Conservation (phyloP, 2,113 vertebrate genomes). For the Castor canadensis region DNA sequence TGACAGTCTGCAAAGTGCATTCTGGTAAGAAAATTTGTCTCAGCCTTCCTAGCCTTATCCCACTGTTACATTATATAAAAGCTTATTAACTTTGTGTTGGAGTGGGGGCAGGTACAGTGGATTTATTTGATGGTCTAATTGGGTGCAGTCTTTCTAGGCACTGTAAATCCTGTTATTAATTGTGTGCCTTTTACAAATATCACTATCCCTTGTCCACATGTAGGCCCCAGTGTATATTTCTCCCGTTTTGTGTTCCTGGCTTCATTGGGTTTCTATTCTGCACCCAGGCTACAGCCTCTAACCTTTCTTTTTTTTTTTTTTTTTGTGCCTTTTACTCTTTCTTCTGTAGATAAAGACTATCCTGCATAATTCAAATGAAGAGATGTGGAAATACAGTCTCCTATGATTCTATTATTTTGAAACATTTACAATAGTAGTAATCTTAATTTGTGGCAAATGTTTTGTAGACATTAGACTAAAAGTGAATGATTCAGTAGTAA, state of each 20-base stretch:
- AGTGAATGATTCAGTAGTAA: background rate
- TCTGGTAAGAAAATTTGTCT: background rate
- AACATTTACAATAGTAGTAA: background rate
- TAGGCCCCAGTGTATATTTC: accelerated
- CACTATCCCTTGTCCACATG: accelerated
- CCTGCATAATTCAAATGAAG: background rate
- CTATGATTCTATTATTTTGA: background rate
- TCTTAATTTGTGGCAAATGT: background rate
- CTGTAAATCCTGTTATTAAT: background rate
- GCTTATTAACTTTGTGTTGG: background rate
- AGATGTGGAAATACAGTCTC: background rate
- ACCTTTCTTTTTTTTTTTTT: background rate
- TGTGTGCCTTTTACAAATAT: background rate
- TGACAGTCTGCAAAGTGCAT: background rate
- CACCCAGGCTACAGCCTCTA: accelerated
- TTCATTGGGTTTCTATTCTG: background rate
- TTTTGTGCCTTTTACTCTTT: background rate
- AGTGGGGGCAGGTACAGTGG: accelerated
- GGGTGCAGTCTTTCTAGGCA: background rate
- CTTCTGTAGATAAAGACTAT: background rate
- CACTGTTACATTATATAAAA: background rate
- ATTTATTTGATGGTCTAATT: background rate
- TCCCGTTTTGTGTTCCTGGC: background rate
- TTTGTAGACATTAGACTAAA: conserved; percentile 26
- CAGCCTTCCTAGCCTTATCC: background rate